Evolutionary conservation across 2,113 vertebrate genomes (phyloP).

Genomic region (Ailuropoda melanoleuca): DNA sequence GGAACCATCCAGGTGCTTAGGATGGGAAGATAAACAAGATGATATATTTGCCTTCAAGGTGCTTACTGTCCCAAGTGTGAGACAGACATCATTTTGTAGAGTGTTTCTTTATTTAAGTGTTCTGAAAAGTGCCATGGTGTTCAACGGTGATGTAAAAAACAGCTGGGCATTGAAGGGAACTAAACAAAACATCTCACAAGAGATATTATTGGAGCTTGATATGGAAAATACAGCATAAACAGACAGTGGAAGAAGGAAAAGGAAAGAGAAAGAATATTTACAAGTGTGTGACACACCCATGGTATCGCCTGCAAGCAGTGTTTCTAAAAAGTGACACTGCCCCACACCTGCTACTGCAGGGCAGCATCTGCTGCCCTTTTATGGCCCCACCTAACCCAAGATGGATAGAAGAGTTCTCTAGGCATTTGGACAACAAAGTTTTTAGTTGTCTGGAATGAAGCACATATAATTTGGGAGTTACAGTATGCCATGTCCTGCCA

Average conservation of each 20-base stretch:
- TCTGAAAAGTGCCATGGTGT: background rate
- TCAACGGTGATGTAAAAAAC: background rate
- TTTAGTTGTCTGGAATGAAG: background rate
- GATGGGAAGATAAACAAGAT: background rate
- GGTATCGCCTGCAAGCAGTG: background rate
- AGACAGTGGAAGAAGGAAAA: background rate
- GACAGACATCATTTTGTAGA: background rate
- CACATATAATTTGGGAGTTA: background rate
- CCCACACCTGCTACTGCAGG: fast-evolving
- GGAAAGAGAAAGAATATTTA: background rate
- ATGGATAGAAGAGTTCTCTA: background rate
- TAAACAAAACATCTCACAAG: background rate
- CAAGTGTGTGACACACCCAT: background rate
- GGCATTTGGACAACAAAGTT: background rate
- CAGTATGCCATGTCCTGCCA: background rate
- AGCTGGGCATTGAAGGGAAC: background rate
- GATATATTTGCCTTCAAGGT: background rate
- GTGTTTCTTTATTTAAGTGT: background rate
- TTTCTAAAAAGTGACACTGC: background rate
- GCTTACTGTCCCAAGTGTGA: background rate
- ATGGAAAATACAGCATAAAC: background rate
- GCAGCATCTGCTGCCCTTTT: background rate
- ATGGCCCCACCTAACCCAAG: background rate
- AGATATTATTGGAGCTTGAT: background rate
- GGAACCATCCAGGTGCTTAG: background rate